Conservation (phyloP, 2,113 vertebrate species). For the Steatornis caripensis region DNA sequence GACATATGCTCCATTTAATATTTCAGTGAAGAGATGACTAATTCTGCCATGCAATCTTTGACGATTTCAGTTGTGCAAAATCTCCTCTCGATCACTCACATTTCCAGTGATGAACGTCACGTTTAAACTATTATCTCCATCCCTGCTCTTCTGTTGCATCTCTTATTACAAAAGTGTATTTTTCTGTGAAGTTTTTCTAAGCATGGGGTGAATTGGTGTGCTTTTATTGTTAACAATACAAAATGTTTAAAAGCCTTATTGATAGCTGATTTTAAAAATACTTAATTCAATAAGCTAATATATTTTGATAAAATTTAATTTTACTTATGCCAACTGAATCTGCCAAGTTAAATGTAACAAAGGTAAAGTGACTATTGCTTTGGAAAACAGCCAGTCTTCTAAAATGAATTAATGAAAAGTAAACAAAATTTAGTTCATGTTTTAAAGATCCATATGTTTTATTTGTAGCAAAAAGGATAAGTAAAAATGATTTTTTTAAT, state of each 20-base stretch:
- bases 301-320: constrained; percentile 47
- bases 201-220: constrained; percentile 54
- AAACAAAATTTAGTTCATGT: background rate
- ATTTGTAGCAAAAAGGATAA: background rate
- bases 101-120: constrained; percentile 6
- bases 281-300: constrained; percentile 42
- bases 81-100: constrained; percentile 34
- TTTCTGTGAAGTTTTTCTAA: constrained; percentile 49
- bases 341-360: constrained; percentile 4
- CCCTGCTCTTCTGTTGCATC: constrained; percentile 30
- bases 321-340: constrained; percentile 37
- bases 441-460: background rate
- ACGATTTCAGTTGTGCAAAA: constrained; percentile 46
- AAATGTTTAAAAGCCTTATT: constrained; percentile 36
- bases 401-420: background rate
- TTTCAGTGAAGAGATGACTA: constrained; percentile 30
- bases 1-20: constrained; percentile 2
- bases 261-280: constrained; percentile 26
- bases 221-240: constrained; percentile 35
- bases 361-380: background rate
- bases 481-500: background rate
- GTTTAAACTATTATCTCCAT: constrained; percentile 33
- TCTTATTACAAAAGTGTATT: constrained; percentile 50
- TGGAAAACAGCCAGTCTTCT: background rate
- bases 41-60: constrained; percentile 43